phyloP scores from a whole-genome alignment of 2,888 invertebrate species.

The Zelleria hepariella region DNA sequence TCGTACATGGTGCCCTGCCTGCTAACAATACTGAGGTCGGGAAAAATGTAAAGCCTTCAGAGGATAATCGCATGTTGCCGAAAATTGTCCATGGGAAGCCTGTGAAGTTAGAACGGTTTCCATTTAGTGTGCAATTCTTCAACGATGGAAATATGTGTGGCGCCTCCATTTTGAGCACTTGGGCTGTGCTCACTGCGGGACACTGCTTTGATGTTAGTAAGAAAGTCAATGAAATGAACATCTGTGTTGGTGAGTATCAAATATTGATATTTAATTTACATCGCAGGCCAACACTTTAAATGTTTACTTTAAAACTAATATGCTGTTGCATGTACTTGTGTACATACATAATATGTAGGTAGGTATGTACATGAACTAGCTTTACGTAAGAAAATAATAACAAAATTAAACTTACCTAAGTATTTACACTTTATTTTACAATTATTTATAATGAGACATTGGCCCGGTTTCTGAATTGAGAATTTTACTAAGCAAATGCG shows the following conservation, averaged over 20 bases:
- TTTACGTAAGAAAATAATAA: no score
- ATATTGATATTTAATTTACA: neutral
- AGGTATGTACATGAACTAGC: no score
- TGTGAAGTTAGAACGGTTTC: conserved; percentile 27
- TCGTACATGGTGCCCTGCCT: neutral
- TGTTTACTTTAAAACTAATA: neutral
- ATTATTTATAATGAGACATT: no score
- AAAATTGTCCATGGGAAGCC: conserved; percentile 40
- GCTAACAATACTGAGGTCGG: neutral
- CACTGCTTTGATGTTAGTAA: conserved; percentile 43
- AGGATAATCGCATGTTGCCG: conserved; percentile 8
- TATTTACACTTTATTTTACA: no score
- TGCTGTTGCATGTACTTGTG: neutral
- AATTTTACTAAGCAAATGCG: no score
- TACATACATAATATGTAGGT: no score
- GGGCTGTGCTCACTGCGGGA: conserved; percentile 41
- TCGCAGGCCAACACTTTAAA: neutral
- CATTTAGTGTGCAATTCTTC: conserved; percentile 37
- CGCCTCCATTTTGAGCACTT: conserved; percentile 41
- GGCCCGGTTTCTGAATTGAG: no score
- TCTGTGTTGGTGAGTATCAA: conserved; percentile 38
- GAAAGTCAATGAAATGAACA: conserved; percentile 27
- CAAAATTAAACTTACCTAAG: no score
- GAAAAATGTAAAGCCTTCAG: neutral
- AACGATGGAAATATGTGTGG: conserved; percentile 41